Conservation (phyloP, 2,797 vertebrate genomes). For the Nannoperca australis region DNA sequence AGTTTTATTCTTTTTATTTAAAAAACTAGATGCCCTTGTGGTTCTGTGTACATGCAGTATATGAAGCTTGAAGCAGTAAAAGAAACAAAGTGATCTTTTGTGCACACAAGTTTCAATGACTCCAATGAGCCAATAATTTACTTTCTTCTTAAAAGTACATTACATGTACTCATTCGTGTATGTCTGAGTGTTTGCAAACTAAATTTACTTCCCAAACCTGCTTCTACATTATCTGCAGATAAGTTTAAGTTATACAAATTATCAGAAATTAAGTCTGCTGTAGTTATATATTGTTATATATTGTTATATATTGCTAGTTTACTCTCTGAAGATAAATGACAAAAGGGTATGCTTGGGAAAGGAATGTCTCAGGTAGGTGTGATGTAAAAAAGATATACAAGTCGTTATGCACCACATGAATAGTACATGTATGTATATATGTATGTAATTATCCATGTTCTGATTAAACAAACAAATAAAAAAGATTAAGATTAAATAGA, state of each 20-base stretch:
- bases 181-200: slow-evolving; percentile 9
- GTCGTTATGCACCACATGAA: neutral
- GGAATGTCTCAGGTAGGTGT: neutral
- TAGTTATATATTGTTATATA: too few species aligned
- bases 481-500: too few species aligned
- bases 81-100: slow-evolving; percentile 31
- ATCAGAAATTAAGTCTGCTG: rapidly evolving
- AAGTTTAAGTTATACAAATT: neutral
- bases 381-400: neutral
- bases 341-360: neutral
- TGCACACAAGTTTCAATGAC: slow-evolving; percentile 18
- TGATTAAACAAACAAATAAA: neutral
- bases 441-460: neutral
- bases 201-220: neutral
- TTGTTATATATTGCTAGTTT: neutral
- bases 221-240: neutral
- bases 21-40: slow-evolving; percentile 6
- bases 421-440: neutral
- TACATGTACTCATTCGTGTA: slow-evolving; percentile 1
- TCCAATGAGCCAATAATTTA: slow-evolving; percentile 28
- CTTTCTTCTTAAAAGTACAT: slow-evolving; percentile 18
- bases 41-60: slow-evolving; percentile 3
- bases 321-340: neutral
- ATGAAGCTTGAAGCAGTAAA: slow-evolving; percentile 20
- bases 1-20: slow-evolving; percentile 8